A percentile compares a stretch with the other conserved stretches of the same genome.
These are phyloP conservation scores for Pyrocoelia pectoralis DNA, from an alignment of 2,888 invertebrate genomes.

Conservation along the genomic window DNA sequence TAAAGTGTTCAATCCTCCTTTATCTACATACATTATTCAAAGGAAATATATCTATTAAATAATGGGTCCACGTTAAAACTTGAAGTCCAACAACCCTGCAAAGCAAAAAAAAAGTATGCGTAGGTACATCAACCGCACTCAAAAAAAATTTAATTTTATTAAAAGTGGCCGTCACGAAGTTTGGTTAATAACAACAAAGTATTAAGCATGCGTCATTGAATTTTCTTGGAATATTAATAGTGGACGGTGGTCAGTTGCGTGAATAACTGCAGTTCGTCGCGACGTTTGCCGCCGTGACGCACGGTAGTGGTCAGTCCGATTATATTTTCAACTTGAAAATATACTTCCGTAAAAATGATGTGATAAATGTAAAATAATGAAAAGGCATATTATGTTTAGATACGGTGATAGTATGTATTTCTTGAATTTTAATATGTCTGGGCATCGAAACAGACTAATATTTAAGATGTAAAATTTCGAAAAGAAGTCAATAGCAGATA, in stretches of 20 bases:
- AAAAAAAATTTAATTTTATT: not conserved
- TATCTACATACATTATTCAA: too few species aligned
- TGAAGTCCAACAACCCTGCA: not conserved
- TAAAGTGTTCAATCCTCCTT: too few species aligned
- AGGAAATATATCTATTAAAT: too few species aligned
- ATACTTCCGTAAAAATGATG: slow-evolving; percentile 16
- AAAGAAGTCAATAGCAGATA: not conserved
- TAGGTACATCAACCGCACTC: not conserved
- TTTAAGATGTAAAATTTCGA: not conserved
- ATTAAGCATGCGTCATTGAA: slow-evolving; percentile 27
- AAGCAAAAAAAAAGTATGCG: not conserved
- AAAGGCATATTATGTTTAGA: not conserved
- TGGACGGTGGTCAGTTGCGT: slow-evolving; percentile 38
- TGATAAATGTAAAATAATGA: slow-evolving; percentile 3
- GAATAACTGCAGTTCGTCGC: slow-evolving; percentile 25
- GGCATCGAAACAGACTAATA: not conserved
- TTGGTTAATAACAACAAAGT: slow-evolving; percentile 7
- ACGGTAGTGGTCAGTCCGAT: not conserved
- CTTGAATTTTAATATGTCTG: not conserved
- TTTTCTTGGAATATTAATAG: slow-evolving; percentile 13
- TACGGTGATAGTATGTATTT: slow-evolving; percentile 4
- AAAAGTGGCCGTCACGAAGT: slow-evolving; percentile 15
- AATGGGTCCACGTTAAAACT: too few species aligned
- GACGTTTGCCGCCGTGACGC: slow-evolving; percentile 30
- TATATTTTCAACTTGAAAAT: slow-evolving; percentile 3